These are phyloP conservation scores for Poeciliopsis paucimaculata DNA, from an alignment of 2,797 vertebrate genomes.

Conservation along the genomic window DNA sequence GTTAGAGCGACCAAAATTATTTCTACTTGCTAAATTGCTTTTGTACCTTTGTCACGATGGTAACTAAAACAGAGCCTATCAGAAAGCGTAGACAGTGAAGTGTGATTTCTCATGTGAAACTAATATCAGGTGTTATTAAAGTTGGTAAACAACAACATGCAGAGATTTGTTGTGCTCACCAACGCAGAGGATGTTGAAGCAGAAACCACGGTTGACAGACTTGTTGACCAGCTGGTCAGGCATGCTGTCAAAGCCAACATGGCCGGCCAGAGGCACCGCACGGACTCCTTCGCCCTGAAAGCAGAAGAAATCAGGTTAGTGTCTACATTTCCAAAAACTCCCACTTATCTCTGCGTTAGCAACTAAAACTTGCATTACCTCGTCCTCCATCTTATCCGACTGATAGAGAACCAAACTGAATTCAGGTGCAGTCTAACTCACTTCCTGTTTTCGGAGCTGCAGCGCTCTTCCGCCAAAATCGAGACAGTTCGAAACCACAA, in stretches of 20 bases:
- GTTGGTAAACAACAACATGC: conserved; percentile 31
- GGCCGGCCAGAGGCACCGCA: conserved; percentile 91
- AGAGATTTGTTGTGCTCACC: conserved; percentile 86
- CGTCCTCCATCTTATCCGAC: neutral
- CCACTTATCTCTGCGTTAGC: neutral
- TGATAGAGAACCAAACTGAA: conserved; percentile 4
- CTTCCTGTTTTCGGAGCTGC: conserved; percentile 85
- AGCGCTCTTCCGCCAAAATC: conserved; percentile 63
- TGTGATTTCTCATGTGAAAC: conserved; percentile 14
- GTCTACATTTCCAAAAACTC: neutral
- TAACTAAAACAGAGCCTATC: conserved; percentile 19
- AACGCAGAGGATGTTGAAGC: conserved; percentile 99
- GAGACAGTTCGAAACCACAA: conserved; percentile 76
- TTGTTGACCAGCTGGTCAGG: conserved; percentile 99
- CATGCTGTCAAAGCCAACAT: conserved; percentile 99
- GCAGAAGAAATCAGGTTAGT: conserved; percentile 24
- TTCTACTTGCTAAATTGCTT: too few species aligned
- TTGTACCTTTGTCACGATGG: conserved; percentile 19
- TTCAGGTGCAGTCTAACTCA: conserved; percentile 55
- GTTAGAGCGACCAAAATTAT: too few species aligned
- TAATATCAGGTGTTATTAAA: conserved; percentile 47
- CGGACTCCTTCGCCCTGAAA: conserved; percentile 91
- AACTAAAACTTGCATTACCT: neutral
- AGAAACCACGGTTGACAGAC: conserved; percentile 97
- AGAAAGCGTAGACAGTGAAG: conserved; percentile 5